A percentile compares a stretch with the other conserved stretches of the same genome.
Evolutionary conservation across 2,113 vertebrate species (phyloP).

Genomic region (Pluvianellus socialis): DNA sequence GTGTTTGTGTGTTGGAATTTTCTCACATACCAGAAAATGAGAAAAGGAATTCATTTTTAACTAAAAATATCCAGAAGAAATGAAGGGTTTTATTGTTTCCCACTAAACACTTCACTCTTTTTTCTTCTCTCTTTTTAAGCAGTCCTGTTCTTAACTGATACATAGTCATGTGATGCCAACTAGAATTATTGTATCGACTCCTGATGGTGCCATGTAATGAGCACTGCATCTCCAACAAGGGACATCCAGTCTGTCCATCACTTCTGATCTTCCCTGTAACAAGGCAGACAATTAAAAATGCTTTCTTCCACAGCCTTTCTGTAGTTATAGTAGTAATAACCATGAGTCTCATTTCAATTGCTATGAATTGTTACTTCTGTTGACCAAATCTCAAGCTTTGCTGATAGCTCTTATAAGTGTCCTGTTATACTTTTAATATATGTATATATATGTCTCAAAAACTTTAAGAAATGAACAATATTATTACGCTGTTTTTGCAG

Average conservation of each 20-base stretch:
- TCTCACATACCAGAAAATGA: neutral
- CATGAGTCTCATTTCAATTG: neutral
- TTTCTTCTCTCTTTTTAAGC: neutral
- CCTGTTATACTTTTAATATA: neutral
- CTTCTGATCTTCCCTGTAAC: neutral
- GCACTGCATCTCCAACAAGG: neutral
- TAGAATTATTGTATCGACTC: neutral
- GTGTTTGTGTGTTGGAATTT: neutral
- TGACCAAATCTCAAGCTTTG: neutral
- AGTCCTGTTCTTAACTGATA: neutral
- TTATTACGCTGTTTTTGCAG: neutral
- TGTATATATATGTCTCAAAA: neutral
- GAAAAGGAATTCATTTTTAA: neutral
- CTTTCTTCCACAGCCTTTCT: neutral
- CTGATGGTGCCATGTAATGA: neutral
- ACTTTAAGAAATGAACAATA: neutral
- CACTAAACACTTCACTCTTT: neutral
- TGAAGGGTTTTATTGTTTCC: neutral
- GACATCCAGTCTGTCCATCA: neutral
- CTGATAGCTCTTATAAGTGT: neutral
- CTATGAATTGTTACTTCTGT: neutral
- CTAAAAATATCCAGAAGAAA: neutral
- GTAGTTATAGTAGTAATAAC: neutral
- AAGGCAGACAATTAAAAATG: neutral
- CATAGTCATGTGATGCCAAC: neutral